Evolutionary conservation across 2,113 vertebrate genomes (phyloP), one percentile per base, ranked within the genome.

Genomic region (Danionella cerebrum): DNA sequence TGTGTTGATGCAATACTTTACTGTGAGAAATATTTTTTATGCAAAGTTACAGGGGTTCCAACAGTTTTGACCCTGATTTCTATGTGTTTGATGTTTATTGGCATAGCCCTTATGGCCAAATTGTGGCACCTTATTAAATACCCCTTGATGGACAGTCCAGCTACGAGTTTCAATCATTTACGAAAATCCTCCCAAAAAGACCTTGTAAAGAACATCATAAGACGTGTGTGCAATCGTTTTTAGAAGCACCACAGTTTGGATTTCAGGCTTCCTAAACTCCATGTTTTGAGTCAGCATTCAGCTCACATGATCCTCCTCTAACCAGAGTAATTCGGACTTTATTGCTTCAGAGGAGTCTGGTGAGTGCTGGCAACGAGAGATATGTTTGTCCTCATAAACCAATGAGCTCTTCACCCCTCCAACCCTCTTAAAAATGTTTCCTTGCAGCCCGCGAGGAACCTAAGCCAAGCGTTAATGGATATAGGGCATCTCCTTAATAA

Each of bases 381-480:
- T 60, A 21, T 1, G 11, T 54, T 62, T 53, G 35, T 38, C 29
- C n/a, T 6, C 18, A 29, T 42, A 57, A 60, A 67, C 45, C 29
- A 29, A 42, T 55, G 50, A 63, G 50, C 27, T 36, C 29, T 65
- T 10, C 5, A 42, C 47, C 31, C 60, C 31, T 50, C 58, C 27
- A 29, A 27, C 5, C 22, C 39, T 60, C 7, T 48, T 33, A 54
- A 36, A 63, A 45, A 38, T 10, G 7, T 52, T 52, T 29, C 35
- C 21, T 29, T 10, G 18, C 33, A 44, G 33, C 58, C 53, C 50
- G 14, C 21, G 42, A 35, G 39, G 51, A 63, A 60, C 51, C 16
- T 27, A 2, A 52, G 65, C 69, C 68, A 69, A 31, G 24, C 24
- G 44, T 29, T 71, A 75, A 71, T 71, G 65, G 69, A 53, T 44